Evolutionary conservation across 2,113 vertebrate species (phyloP).

Genomic region (Elephas maximus): DNA sequence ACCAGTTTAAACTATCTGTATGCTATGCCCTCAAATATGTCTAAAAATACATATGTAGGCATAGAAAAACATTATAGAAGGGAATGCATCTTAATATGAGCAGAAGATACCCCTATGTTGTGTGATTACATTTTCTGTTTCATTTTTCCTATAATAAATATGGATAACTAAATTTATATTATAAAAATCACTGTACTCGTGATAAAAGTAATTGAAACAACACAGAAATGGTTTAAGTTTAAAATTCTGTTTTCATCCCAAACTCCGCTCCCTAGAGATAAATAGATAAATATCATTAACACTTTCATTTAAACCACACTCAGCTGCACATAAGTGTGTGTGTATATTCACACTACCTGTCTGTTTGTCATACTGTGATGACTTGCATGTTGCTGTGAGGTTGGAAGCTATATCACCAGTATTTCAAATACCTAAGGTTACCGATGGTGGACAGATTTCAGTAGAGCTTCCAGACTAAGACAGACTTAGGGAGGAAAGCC

Average conservation of each 20-base stretch:
- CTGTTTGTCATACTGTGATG: background rate
- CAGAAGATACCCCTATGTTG: background rate
- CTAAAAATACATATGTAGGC: background rate
- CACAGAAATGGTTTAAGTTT: conserved; percentile 18
- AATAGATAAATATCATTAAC: conserved; percentile 10
- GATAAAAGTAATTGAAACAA: conserved; percentile 20
- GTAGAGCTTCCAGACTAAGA: background rate
- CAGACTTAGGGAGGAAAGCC: background rate
- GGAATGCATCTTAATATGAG: background rate
- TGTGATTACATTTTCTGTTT: background rate
- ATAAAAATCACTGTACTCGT: background rate
- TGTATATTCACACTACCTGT: no score
- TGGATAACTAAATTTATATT: background rate
- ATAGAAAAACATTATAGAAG: background rate
- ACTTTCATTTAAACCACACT: background rate
- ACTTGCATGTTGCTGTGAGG: background rate
- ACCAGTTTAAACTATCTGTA: background rate
- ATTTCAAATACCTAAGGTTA: no score
- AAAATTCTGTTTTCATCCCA: conserved; percentile 52
- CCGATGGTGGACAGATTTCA: no score
- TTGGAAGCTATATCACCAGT: background rate
- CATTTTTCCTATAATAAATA: conserved; percentile 31
- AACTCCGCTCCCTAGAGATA: background rate
- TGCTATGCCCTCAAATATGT: background rate
- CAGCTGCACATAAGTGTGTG: background rate